Conservation (phyloP, 2,113 vertebrate genomes). For the Takifugu flavidus region DNA sequence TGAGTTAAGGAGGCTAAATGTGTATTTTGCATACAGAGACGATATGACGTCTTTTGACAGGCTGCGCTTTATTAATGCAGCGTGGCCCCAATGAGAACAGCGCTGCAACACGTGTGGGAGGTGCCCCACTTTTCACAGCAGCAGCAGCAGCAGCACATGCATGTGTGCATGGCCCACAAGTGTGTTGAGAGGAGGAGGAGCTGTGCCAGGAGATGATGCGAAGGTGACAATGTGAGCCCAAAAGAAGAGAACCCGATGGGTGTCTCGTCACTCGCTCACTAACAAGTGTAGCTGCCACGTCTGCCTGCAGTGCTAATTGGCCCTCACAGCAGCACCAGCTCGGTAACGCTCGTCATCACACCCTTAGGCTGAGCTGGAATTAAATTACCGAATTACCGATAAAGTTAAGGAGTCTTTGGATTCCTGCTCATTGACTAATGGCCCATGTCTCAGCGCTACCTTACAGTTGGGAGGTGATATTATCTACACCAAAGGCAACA, state of each 20-base stretch:
- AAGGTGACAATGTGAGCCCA: constrained; percentile 28
- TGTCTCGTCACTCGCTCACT: neutral
- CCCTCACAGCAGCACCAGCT: constrained; percentile 57
- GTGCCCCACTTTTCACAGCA: constrained; percentile 44
- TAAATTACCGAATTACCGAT: constrained; percentile 3
- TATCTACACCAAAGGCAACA: too few species aligned
- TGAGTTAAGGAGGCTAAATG: constrained; percentile 33
- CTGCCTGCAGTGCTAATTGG: constrained; percentile 85
- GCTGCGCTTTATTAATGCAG: constrained; percentile 39
- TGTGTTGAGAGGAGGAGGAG: constrained; percentile 18
- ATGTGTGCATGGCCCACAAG: constrained; percentile 41
- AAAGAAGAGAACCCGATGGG: constrained; percentile 31
- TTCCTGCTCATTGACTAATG: too few species aligned
- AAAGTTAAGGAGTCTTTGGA: constrained; percentile 22
- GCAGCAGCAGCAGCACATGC: constrained; percentile 8
- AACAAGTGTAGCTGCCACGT: constrained; percentile 33
- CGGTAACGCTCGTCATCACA: constrained; percentile 30
- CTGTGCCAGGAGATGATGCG: constrained; percentile 8
- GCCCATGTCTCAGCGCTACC: too few species aligned
- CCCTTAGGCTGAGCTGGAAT: neutral
- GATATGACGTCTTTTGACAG: constrained; percentile 40
- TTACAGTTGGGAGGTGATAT: too few species aligned
- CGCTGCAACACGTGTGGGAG: constrained; percentile 30
- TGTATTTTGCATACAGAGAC: constrained; percentile 33
- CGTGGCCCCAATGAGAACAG: constrained; percentile 17